Evolutionary conservation across 2,113 vertebrate genomes (phyloP).

Genomic region (Sula dactylatra): DNA sequence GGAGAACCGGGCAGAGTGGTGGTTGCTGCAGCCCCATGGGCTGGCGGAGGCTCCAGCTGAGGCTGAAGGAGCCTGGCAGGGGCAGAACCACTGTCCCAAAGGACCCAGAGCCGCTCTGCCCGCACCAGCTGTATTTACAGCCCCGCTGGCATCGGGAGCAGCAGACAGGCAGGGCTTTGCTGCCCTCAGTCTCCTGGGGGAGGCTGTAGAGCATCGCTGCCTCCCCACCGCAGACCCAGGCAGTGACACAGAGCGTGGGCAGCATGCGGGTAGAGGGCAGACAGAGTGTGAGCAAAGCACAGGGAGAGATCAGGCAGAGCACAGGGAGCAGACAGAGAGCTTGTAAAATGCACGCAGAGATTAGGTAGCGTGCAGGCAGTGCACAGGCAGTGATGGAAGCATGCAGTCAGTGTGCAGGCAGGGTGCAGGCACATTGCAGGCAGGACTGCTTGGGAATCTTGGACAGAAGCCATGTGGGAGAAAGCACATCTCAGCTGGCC

Average conservation of each 20-base stretch:
- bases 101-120: background rate
- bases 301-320: background rate
- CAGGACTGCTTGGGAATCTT: background rate
- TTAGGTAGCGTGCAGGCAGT: background rate
- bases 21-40: too few species aligned
- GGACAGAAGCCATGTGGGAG: background rate
- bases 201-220: background rate
- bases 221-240: background rate
- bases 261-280: background rate
- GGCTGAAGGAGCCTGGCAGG: background rate
- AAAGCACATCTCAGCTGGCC: background rate
- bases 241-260: background rate
- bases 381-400: background rate
- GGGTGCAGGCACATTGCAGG: background rate
- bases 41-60: background rate
- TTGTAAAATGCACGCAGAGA: background rate
- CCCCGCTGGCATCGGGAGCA: fast-evolving
- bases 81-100: background rate
- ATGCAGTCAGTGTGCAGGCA: background rate
- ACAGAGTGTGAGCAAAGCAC: background rate
- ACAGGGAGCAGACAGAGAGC: background rate
- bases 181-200: background rate
- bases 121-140: background rate
- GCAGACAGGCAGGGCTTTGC: background rate
- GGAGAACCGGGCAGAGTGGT: background rate